Percentiles rank a stretch among this genome's conserved stretches.
Conservation (phyloP, 2,888 invertebrate species). For the Eupithecia abbreviata region DNA sequence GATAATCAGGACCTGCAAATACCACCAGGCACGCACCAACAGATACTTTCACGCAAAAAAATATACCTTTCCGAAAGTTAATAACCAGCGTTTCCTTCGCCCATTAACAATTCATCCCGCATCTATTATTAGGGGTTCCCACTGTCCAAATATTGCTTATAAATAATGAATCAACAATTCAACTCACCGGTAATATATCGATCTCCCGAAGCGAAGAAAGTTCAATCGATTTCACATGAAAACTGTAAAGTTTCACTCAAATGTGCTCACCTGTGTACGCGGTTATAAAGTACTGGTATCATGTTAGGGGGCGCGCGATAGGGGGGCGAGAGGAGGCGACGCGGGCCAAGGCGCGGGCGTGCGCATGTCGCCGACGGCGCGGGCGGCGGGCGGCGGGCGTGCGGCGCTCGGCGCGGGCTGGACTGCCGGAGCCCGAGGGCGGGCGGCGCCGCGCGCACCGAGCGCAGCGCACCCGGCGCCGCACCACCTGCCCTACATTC, state of each 20-base stretch:
- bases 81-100: slow-evolving; percentile 37
- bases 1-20: slow-evolving; percentile 40
- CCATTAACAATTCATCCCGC: slow-evolving; percentile 49
- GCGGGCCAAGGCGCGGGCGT: slow-evolving; percentile 39
- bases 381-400: slow-evolving; percentile 38
- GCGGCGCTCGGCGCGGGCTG: slow-evolving; percentile 42
- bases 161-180: slow-evolving; percentile 63
- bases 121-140: slow-evolving; percentile 55
- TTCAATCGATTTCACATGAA: slow-evolving; percentile 69
- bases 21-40: slow-evolving; percentile 16
- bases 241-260: slow-evolving; percentile 64
- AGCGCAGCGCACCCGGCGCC: slow-evolving; percentile 62
- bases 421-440: slow-evolving; percentile 39
- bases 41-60: slow-evolving; percentile 29
- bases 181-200: slow-evolving; percentile 68
- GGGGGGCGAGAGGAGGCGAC: slow-evolving; percentile 32
- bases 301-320: slow-evolving; percentile 54
- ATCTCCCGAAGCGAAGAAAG: slow-evolving; percentile 59
- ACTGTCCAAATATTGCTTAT: slow-evolving; percentile 60
- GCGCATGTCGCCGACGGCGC: slow-evolving; percentile 23
- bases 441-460: slow-evolving; percentile 39
- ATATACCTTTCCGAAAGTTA: slow-evolving; percentile 32
- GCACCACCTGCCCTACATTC: slow-evolving; percentile 75
- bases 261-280: slow-evolving; percentile 66
- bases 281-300: slow-evolving; percentile 62